Conservation (phyloP, 37 sponge, comb jelly and placozoan species). For the Oscarella lobularis region DNA sequence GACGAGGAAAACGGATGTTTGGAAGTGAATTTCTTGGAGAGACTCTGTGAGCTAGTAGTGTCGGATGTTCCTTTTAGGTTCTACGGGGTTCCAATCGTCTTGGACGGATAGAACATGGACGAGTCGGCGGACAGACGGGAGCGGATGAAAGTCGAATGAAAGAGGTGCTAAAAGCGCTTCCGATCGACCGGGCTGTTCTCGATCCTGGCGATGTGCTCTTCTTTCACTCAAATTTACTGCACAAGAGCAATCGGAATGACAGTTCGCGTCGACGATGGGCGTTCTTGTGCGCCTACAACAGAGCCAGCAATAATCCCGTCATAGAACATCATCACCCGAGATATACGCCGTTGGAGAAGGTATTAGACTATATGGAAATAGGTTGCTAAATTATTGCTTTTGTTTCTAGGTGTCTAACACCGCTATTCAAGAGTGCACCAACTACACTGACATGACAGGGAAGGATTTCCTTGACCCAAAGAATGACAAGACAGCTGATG, state of each 20-base stretch:
- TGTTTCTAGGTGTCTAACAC: constrained; percentile 31
- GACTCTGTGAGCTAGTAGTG: too few species aligned
- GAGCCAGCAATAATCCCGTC: constrained; percentile 59
- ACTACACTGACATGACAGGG: constrained; percentile 27
- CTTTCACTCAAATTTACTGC: constrained; percentile 80
- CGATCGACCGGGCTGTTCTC: constrained; percentile 46
- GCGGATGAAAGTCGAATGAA: constrained; percentile 70
- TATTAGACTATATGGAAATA: not conserved
- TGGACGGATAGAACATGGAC: constrained; percentile 64
- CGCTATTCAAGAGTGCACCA: constrained; percentile 30
- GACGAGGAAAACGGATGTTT: constrained; percentile 81
- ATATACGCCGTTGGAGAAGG: constrained; percentile 64
- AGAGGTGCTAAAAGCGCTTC: constrained; percentile 30
- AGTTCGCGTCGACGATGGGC: constrained; percentile 75
- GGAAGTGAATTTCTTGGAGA: constrained; percentile 12
- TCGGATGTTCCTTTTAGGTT: constrained; percentile 49
- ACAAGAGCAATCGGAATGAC: constrained; percentile 67
- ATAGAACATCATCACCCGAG: constrained; percentile 46
- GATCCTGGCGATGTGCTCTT: constrained; percentile 72
- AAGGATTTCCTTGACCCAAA: constrained; percentile 40
- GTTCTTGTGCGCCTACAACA: constrained; percentile 83
- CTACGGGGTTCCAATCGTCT: constrained; percentile 57
- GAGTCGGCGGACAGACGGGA: constrained; percentile 69
- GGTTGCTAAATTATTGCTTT: not conserved
- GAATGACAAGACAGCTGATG: constrained; percentile 12